Conservation (phyloP, 1,140 invertebrate genomes). For the Oreohelix idahoensis region DNA sequence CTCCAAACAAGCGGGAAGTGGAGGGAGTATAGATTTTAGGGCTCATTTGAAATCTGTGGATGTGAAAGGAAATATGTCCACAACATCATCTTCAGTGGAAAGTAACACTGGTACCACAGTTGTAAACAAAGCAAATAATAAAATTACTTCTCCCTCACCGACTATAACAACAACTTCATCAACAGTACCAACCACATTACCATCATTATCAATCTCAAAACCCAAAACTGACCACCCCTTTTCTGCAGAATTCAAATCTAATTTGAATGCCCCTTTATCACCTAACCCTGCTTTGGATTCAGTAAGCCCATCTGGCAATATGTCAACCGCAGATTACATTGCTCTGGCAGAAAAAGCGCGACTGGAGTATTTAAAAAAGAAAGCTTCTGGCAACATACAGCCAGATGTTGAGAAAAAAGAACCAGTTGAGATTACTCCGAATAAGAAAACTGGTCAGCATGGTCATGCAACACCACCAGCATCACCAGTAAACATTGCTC, state of each 20-base stretch:
- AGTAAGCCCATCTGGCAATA: not conserved
- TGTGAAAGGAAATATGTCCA: not conserved
- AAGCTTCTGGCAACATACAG: constrained; percentile 23
- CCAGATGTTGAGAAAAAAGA: constrained; percentile 37
- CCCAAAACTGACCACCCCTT: not conserved
- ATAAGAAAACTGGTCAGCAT: constrained; percentile 37
- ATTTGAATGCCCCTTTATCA: not conserved
- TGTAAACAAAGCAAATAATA: not conserved
- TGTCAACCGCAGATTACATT: constrained; percentile 53
- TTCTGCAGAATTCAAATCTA: not conserved
- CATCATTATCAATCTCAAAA: not conserved
- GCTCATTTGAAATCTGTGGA: constrained; percentile 9
- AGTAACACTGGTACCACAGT: not conserved
- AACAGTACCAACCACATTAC: not conserved
- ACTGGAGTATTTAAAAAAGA: constrained; percentile 63
- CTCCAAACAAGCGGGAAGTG: not conserved
- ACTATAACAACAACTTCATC: not conserved
- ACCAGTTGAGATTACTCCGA: constrained; percentile 32
- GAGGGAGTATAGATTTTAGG: not conserved
- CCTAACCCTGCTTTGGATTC: not conserved
- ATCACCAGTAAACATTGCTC: not conserved
- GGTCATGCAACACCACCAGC: not conserved
- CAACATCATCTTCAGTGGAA: not conserved
- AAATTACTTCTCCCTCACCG: not conserved
- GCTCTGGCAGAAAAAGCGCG: constrained; percentile 65